Conservation (phyloP, 2,888 invertebrate species). For the Eubasilissa splendida region DNA sequence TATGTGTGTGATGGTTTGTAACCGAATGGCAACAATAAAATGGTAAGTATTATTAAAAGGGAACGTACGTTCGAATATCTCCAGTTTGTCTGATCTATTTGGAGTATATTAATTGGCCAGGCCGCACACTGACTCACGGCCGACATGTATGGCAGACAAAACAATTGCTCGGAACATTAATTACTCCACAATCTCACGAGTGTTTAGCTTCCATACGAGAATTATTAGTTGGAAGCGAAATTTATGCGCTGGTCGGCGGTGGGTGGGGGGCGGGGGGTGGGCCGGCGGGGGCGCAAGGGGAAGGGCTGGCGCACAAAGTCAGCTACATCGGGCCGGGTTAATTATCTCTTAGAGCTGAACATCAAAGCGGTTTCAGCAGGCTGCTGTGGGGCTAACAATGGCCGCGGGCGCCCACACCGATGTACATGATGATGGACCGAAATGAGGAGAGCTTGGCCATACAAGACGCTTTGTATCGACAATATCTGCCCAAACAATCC, state of each 20-base stretch:
- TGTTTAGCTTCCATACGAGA: slow-evolving; percentile 56
- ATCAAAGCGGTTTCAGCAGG: slow-evolving; percentile 58
- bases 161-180: slow-evolving; percentile 58
- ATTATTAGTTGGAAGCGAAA: slow-evolving; percentile 69
- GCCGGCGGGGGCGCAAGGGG: slow-evolving; percentile 60
- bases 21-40: too few species aligned
- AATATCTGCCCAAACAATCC: slow-evolving; percentile 19
- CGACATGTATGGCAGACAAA: slow-evolving; percentile 49
- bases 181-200: slow-evolving; percentile 58
- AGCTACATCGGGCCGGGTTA: slow-evolving; percentile 58
- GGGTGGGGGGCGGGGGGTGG: slow-evolving; percentile 45
- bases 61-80: too few species aligned
- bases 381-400: slow-evolving; percentile 57
- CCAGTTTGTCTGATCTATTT: not conserved
- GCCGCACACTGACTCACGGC: not conserved
- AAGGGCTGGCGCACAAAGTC: slow-evolving; percentile 52
- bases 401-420: slow-evolving; percentile 46
- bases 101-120: not conserved
- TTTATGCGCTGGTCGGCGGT: slow-evolving; percentile 64
- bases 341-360: slow-evolving; percentile 59
- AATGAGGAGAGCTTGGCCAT: slow-evolving; percentile 21
- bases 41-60: too few species aligned
- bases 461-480: slow-evolving; percentile 35
- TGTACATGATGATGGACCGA: slow-evolving; percentile 30
- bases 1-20: too few species aligned